Evolutionary conservation across 2,888 invertebrate genomes (phyloP).

Genomic region (Notodonta ziczac): DNA sequence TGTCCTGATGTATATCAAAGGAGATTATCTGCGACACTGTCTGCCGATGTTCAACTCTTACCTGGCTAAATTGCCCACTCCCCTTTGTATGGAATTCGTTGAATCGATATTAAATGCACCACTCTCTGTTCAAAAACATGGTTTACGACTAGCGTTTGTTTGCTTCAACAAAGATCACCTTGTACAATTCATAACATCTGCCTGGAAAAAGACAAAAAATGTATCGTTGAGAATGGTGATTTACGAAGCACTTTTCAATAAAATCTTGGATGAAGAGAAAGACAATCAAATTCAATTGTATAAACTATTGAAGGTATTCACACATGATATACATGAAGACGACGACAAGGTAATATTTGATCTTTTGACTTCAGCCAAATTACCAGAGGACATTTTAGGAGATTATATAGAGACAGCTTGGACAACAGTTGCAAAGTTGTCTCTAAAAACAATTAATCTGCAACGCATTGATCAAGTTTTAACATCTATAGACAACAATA

Average conservation of each 20-base stretch:
- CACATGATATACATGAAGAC: slow-evolving; percentile 46
- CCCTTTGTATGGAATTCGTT: slow-evolving; percentile 47
- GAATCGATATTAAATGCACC: slow-evolving; percentile 50
- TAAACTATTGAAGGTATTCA: slow-evolving; percentile 50
- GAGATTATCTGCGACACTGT: slow-evolving; percentile 57
- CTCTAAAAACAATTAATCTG: slow-evolving; percentile 42
- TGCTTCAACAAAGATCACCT: slow-evolving; percentile 50
- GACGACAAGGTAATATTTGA: slow-evolving; percentile 54
- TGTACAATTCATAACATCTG: slow-evolving; percentile 36
- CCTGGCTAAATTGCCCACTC: slow-evolving; percentile 47
- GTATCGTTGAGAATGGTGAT: slow-evolving; percentile 52
- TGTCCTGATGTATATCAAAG: slow-evolving; percentile 49
- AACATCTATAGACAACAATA: slow-evolving; percentile 31
- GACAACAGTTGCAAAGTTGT: slow-evolving; percentile 46
- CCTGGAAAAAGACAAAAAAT: slow-evolving; percentile 58
- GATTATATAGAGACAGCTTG: slow-evolving; percentile 48
- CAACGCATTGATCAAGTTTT: slow-evolving; percentile 38
- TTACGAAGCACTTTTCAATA: slow-evolving; percentile 47
- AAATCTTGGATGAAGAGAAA: slow-evolving; percentile 33
- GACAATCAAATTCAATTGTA: slow-evolving; percentile 41
- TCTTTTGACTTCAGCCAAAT: slow-evolving; percentile 31
- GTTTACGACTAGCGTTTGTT: slow-evolving; percentile 57
- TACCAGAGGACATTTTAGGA: slow-evolving; percentile 41
- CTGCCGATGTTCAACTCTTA: slow-evolving; percentile 55
- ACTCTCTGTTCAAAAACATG: slow-evolving; percentile 61